Percentiles rank a stretch among this genome's conserved stretches.
phyloP scores from a whole-genome alignment of 2,888 invertebrate genomes.

The Lepidochitona cinerea region DNA sequence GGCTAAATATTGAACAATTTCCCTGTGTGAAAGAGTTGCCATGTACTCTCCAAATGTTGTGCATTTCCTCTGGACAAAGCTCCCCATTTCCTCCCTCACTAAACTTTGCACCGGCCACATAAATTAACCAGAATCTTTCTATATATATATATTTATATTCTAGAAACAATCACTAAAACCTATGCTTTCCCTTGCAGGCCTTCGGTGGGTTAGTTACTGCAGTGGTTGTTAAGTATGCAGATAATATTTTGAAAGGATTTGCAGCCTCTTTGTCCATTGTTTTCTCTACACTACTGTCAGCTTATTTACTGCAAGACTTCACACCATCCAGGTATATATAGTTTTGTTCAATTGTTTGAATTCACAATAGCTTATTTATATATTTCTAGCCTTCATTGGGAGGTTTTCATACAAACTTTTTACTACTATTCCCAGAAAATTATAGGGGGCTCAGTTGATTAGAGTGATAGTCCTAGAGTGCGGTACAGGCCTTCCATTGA shows the following conservation, averaged over 20 bases:
- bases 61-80: too few relatives aligned
- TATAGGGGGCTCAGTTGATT: too few relatives aligned
- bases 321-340: conserved; percentile 65
- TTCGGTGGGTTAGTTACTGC: conserved; percentile 74
- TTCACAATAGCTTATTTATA: not conserved
- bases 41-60: too few relatives aligned
- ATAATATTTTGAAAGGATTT: conserved; percentile 75
- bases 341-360: not conserved
- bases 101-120: not conserved
- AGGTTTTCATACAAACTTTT: too few relatives aligned
- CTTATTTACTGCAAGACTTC: conserved; percentile 72
- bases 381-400: too few relatives aligned
- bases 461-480: not conserved
- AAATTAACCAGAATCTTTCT: not conserved
- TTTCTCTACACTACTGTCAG: conserved; percentile 72
- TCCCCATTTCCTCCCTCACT: not conserved
- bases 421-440: too few relatives aligned
- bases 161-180: not conserved
- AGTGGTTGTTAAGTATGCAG: conserved; percentile 75
- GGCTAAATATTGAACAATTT: too few relatives aligned
- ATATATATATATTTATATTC: not conserved
- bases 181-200: conserved; percentile 64
- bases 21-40: too few relatives aligned
- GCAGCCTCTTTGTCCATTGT: conserved; percentile 75
- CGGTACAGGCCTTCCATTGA: not conserved